Percentiles rank a stretch among this genome's conserved stretches.
These are phyloP conservation scores for Trachelus iudaicus DNA, from an alignment of 2,888 invertebrate species.

Conservation along the genomic window DNA sequence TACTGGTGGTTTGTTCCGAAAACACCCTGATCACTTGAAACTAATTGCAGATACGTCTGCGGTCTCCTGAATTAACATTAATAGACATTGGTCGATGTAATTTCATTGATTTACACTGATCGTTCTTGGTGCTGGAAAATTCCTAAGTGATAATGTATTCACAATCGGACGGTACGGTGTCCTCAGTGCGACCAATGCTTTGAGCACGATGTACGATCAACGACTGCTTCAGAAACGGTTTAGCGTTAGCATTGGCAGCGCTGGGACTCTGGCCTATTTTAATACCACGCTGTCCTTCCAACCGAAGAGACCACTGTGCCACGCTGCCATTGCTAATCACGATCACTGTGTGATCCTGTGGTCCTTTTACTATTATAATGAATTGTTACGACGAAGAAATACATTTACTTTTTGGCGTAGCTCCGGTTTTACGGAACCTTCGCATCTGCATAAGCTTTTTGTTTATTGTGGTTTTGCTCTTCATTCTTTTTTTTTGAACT, in stretches of 20 bases:
- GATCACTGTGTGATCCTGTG: constrained; percentile 22
- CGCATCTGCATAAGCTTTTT: neutral
- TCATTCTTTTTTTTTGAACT: neutral
- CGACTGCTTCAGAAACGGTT: constrained; percentile 41
- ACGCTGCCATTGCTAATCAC: neutral
- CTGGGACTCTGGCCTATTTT: constrained; percentile 57
- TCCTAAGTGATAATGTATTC: constrained; percentile 10
- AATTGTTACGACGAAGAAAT: constrained; percentile 25
- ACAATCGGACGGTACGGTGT: constrained; percentile 2
- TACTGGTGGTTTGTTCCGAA: neutral
- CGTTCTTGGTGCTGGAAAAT: constrained; percentile 3
- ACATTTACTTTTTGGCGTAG: constrained; percentile 9
- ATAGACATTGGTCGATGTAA: neutral
- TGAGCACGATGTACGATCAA: constrained; percentile 53
- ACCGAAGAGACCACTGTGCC: constrained; percentile 36
- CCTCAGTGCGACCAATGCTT: constrained; percentile 31
- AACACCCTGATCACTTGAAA: neutral
- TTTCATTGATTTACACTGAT: constrained; percentile 13
- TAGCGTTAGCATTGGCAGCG: constrained; percentile 50
- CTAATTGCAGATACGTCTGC: neutral
- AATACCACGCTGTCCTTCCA: constrained; percentile 62
- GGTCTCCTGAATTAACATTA: neutral
- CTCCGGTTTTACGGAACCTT: constrained; percentile 28
- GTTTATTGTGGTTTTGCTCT: neutral
- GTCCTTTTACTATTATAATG: neutral